These are phyloP conservation scores for Phylloscopus whistleri DNA, from an alignment of 2,113 vertebrate genomes.

Conservation along the genomic window DNA sequence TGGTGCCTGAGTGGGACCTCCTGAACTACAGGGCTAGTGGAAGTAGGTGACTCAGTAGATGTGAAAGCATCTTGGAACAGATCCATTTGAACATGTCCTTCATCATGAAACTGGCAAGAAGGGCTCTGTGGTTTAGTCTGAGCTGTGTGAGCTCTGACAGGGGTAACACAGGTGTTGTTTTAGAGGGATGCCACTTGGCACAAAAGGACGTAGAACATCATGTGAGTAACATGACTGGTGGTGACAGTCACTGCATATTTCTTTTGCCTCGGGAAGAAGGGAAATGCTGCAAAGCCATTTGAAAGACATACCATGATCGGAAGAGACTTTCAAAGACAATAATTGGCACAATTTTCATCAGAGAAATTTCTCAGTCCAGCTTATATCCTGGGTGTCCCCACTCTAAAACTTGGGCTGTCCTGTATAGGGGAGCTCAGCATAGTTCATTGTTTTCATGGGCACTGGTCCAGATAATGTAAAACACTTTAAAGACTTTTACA, in stretches of 20 bases:
- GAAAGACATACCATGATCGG: neutral
- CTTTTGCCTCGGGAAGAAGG: neutral
- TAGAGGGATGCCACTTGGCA: neutral
- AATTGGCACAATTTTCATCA: neutral
- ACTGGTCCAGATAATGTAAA: neutral
- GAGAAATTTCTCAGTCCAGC: neutral
- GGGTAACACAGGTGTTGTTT: neutral
- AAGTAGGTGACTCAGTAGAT: neutral
- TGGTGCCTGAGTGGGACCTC: accelerated
- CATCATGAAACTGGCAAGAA: neutral
- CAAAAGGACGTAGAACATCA: neutral
- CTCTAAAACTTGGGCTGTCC: neutral
- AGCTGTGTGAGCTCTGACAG: neutral
- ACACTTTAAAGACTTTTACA: neutral
- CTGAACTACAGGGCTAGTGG: neutral
- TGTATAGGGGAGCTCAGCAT: neutral
- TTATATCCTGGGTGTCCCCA: neutral
- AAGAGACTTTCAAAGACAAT: neutral
- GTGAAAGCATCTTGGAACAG: neutral
- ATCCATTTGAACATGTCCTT: neutral
- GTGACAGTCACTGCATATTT: neutral
- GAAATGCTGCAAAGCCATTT: neutral
- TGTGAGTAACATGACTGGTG: neutral
- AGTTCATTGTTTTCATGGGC: neutral
- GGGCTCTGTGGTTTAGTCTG: neutral